These are phyloP conservation scores for Ammodytes marinus DNA, from an alignment of 2,113 vertebrate genomes.

Conservation along the genomic window DNA sequence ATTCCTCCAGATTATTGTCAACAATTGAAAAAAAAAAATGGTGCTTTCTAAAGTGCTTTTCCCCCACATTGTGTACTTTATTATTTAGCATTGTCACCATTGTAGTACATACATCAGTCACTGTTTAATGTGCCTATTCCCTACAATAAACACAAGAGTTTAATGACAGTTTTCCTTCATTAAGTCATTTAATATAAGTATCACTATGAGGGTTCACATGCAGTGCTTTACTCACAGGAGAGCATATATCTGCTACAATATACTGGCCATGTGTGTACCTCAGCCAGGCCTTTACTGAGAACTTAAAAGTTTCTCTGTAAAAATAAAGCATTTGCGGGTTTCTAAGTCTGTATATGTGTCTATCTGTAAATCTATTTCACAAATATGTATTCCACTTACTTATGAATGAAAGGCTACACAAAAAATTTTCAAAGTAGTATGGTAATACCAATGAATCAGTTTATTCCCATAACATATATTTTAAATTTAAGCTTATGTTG, in stretches of 20 bases:
- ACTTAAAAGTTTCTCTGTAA: neutral
- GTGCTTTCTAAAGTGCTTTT: neutral
- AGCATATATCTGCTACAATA: slow-evolving; percentile 22
- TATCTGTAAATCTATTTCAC: too few relatives aligned
- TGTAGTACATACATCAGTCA: neutral
- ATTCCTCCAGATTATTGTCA: too few relatives aligned
- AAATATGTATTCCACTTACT: too few relatives aligned
- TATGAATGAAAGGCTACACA: too few relatives aligned
- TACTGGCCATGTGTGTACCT: neutral
- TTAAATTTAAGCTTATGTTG: too few relatives aligned
- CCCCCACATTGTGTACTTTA: neutral
- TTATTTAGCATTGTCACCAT: neutral
- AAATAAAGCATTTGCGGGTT: neutral
- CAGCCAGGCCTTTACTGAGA: neutral
- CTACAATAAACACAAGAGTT: neutral
- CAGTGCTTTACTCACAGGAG: slow-evolving; percentile 2
- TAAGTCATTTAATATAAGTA: slow-evolving; percentile 8
- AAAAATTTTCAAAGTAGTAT: too few relatives aligned
- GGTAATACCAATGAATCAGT: too few relatives aligned
- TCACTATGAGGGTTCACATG: slow-evolving; percentile 9
- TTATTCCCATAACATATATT: too few relatives aligned
- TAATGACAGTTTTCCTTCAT: neutral
- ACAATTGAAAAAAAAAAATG: neutral
- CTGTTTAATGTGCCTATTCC: neutral
- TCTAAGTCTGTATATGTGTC: neutral